Base-by-base conservation (phyloP, 1,140 invertebrate species). In the Leptestheria dahalacensis region DNA sequence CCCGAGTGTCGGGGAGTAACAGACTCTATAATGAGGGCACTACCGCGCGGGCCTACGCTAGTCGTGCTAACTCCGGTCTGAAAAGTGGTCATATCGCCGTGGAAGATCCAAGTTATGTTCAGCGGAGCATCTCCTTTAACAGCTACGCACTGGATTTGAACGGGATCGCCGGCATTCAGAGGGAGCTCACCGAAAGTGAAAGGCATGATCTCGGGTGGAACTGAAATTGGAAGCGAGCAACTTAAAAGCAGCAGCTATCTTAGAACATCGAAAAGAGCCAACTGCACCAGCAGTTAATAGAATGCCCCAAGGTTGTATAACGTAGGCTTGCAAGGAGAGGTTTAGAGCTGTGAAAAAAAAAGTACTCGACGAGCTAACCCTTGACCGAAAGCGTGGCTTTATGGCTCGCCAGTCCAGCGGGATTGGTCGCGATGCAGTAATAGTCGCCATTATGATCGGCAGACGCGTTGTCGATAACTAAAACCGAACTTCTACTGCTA, bases 1-100 rank as follows among this genome's bases (percentile, higher is more conserved):
- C 89, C 90, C 67, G 84, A 83, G 47, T 88, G 84, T 66, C 78
- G 76, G 51, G 84, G 81, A 64, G 78, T 81, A 55, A 83, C 82
- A 15, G 82, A 79, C 61, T 85, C 80, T 59, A 92, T 90, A 28
- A 80, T 81, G 59, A 94, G 72, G 65, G 88, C 74, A 60, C 80
- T 83, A 60, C 81, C 82, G 67, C 80, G 79, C 63, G 80, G 78
- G 52, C 84, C 83, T 65, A 84, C 70, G 70, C 78, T 80, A 20
- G 68, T 66, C 9, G 69, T 73, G 0, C 65, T 62, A 25, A 75
- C 68, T 47, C 68, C 66, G 54, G 66, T 58, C 25, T 64, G 52
- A 46, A 65, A 60, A 2, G 51, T 71, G 63, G 75, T 68, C 70
- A 67, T 73, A 61, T 72, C 72, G 67, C 77, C 80, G 65, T 86